Conservation (phyloP, 2,888 invertebrate genomes). For the Campopleginae sp. region DNA sequence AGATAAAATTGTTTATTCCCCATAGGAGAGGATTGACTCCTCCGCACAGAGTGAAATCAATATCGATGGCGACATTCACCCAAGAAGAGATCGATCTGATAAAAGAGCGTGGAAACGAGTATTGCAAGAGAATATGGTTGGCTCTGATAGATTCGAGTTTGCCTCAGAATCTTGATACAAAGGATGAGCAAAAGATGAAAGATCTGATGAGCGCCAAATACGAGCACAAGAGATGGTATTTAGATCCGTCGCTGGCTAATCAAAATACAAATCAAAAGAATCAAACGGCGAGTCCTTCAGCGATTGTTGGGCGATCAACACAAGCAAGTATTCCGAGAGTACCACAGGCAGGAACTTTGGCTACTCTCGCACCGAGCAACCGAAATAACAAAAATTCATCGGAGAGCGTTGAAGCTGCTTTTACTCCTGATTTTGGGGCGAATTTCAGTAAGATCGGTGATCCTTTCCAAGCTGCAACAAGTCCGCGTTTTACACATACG, state of each 20-base stretch:
- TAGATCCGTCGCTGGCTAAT: constrained; percentile 80
- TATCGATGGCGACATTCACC: constrained; percentile 99
- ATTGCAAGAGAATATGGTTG: constrained; percentile 96
- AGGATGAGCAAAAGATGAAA: constrained; percentile 95
- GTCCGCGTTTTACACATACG: constrained; percentile 79
- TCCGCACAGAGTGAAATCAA: constrained; percentile 98
- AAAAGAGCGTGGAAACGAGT: constrained; percentile 95
- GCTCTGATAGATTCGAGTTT: constrained; percentile 91
- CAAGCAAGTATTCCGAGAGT: constrained; percentile 78
- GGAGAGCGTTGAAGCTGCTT: constrained; percentile 77
- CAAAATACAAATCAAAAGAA: constrained; percentile 72
- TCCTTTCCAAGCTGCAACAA: constrained; percentile 78
- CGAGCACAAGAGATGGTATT: constrained; percentile 92
- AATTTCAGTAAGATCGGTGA: constrained; percentile 82
- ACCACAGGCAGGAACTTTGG: constrained; percentile 75
- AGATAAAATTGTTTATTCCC: neutral
- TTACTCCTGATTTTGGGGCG: constrained; percentile 81
- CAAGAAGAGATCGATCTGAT: constrained; percentile 97
- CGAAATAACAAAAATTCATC: constrained; percentile 69
- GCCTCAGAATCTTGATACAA: constrained; percentile 86
- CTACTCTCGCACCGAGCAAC: constrained; percentile 72
- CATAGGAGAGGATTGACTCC: constrained; percentile 98
- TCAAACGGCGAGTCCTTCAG: neutral
- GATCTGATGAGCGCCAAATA: constrained; percentile 98
- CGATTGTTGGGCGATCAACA: constrained; percentile 47